Percentiles rank a stretch among this genome's conserved stretches.
Conservation (phyloP, 2,888 invertebrate species). For the Drosophila macrospina region DNA sequence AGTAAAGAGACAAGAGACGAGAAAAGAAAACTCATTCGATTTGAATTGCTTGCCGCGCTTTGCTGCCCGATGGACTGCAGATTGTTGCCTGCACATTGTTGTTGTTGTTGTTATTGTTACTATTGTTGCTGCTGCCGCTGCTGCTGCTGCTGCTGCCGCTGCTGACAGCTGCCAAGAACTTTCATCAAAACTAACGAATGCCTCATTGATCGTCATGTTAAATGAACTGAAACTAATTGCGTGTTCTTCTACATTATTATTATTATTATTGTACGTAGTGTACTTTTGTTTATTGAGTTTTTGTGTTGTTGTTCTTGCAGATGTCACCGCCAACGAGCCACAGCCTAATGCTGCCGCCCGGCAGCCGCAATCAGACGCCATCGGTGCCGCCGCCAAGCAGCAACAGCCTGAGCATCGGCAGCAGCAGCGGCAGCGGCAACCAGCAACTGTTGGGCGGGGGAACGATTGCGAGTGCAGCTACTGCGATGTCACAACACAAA, state of each 20-base stretch:
- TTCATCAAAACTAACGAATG: slow-evolving; percentile 55
- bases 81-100: slow-evolving; percentile 68
- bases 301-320: slow-evolving; percentile 83
- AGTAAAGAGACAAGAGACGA: too few relatives aligned
- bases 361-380: slow-evolving; percentile 72
- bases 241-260: slow-evolving; percentile 2
- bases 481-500: slow-evolving; percentile 88
- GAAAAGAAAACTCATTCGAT: slow-evolving; percentile 70
- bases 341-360: slow-evolving; percentile 76
- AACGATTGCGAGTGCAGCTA: slow-evolving; percentile 57
- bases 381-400: slow-evolving; percentile 38
- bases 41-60: slow-evolving; percentile 83
- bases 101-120: slow-evolving; percentile 29
- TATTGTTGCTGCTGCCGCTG: slow-evolving; percentile 35
- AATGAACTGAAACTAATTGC: slow-evolving; percentile 22
- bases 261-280: neutral
- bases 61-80: slow-evolving; percentile 67
- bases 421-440: slow-evolving; percentile 19
- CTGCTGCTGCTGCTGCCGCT: slow-evolving; percentile 20
- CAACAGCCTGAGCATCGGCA: too few relatives aligned
- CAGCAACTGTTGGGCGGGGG: slow-evolving; percentile 41
- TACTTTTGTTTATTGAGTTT: slow-evolving; percentile 46
- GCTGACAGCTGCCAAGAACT: slow-evolving; percentile 57
- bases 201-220: slow-evolving; percentile 16
- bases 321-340: slow-evolving; percentile 87